Conservation (phyloP, 2,113 vertebrate genomes). For the Pardalotus punctatus region DNA sequence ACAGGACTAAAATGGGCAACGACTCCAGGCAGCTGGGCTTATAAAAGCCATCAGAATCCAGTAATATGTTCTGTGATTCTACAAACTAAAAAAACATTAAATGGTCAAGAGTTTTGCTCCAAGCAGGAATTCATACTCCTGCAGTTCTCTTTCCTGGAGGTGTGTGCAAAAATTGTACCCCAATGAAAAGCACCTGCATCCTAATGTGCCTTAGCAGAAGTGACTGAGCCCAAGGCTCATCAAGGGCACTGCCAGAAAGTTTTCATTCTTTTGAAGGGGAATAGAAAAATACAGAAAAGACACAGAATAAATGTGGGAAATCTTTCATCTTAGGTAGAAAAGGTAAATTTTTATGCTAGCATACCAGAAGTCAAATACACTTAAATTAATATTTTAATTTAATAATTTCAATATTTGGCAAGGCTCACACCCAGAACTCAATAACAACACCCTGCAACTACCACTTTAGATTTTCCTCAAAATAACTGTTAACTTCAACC, state of each 20-base stretch:
- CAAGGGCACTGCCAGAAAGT: background rate
- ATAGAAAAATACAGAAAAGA: background rate
- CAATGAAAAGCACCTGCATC: background rate
- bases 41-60: background rate
- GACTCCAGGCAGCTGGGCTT: background rate
- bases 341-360: background rate
- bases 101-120: background rate
- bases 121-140: background rate
- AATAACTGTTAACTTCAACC: background rate
- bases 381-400: background rate
- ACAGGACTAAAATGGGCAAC: background rate
- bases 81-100: background rate
- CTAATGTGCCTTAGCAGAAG: background rate
- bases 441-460: background rate
- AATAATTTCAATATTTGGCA: background rate
- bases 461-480: background rate
- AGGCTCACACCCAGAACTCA: background rate
- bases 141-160: background rate
- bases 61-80: background rate
- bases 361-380: background rate
- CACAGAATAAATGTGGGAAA: background rate
- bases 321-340: background rate
- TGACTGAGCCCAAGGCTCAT: background rate
- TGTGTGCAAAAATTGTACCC: background rate
- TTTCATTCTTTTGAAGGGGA: background rate